phyloP scores from a whole-genome alignment of 2,888 invertebrate species.

The Caenorhabditis imperialis region DNA sequence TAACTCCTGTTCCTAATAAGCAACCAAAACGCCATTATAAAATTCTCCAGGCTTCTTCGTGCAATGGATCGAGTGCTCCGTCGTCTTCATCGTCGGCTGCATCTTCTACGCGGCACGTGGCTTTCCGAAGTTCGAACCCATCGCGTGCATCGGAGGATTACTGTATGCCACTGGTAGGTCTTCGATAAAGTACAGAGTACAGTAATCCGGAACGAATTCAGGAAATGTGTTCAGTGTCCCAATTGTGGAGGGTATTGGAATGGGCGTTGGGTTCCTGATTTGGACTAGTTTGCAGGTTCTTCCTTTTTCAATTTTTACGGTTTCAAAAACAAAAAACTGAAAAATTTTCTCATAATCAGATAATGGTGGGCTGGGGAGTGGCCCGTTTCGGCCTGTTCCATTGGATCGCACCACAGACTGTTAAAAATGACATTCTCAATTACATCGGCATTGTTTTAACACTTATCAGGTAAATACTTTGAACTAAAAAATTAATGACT shows the following conservation, averaged over 20 bases:
- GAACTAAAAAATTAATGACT: background rate
- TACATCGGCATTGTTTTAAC: conserved; percentile 72
- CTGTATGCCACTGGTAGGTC: conserved; percentile 72
- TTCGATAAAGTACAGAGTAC: background rate
- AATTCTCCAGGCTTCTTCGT: conserved; percentile 69
- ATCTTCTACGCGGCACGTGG: conserved; percentile 68
- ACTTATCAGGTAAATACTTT: conserved; percentile 51
- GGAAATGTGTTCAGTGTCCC: conserved; percentile 75
- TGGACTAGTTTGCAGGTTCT: conserved; percentile 73
- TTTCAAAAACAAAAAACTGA: background rate
- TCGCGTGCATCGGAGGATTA: conserved; percentile 71
- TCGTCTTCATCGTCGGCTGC: conserved; percentile 72
- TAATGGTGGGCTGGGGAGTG: conserved; percentile 75
- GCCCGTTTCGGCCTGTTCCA: conserved; percentile 74
- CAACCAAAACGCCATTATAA: too few relatives aligned
- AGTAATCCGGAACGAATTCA: conserved; percentile 11
- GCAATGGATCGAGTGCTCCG: conserved; percentile 74
- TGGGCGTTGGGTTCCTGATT: conserved; percentile 73
- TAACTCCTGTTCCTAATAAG: too few relatives aligned
- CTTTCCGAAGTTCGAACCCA: conserved; percentile 70
- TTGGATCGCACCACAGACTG: conserved; percentile 63
- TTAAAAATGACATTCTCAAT: conserved; percentile 68
- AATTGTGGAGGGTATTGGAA: conserved; percentile 72
- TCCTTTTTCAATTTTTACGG: background rate
- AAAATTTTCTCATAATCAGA: conserved; percentile 38